These are phyloP conservation scores for Caenorhabditis doughertyi DNA, from an alignment of 2,888 invertebrate species.

Conservation along the genomic window DNA sequence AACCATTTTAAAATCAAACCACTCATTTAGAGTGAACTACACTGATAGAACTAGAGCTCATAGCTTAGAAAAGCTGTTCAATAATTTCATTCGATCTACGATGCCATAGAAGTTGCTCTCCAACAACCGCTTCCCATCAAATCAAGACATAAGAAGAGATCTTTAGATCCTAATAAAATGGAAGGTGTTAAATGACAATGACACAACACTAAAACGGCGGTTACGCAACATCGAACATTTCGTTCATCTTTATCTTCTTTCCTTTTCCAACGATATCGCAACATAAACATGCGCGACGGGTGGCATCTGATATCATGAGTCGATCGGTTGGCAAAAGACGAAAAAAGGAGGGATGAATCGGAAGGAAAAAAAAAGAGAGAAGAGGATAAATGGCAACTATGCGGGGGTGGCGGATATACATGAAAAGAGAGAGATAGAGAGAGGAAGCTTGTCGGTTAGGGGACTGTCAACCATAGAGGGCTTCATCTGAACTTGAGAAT, in stretches of 20 bases:
- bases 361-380: not conserved
- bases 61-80: no score
- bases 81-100: no score
- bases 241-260: not conserved
- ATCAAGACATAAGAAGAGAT: no score
- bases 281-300: constrained; percentile 40
- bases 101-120: no score
- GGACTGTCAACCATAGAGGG: constrained; percentile 18
- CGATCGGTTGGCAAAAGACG: constrained; percentile 27
- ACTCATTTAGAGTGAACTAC: no score
- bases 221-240: constrained; percentile 41
- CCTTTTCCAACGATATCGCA: constrained; percentile 12
- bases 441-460: constrained; percentile 39
- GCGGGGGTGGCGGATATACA: constrained; percentile 16
- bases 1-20: no score
- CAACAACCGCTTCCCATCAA: no score
- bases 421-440: constrained; percentile 31
- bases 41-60: no score
- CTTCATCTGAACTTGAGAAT: constrained; percentile 12
- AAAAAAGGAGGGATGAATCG: not conserved
- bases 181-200: constrained; percentile 24
- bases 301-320: constrained; percentile 42
- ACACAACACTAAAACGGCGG: constrained; percentile 18
- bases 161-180: not conserved
- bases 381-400: constrained; percentile 22